phyloP scores from a whole-genome alignment of 2,888 invertebrate genomes.

The Pterobdella sp. region DNA sequence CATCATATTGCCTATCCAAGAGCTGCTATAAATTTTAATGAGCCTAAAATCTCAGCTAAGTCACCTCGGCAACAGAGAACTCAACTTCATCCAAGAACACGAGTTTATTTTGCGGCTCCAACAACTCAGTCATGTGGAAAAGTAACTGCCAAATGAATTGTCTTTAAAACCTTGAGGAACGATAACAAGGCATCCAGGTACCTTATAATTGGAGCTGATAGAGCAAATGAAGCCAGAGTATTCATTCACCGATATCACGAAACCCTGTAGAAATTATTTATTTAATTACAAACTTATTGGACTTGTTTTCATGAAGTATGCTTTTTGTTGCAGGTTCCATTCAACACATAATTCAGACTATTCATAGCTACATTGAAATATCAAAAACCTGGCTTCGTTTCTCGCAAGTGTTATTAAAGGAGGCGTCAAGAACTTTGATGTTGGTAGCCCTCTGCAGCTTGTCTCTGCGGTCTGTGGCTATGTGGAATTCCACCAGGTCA shows the following conservation, averaged over 20 bases:
- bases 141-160: too few relatives aligned
- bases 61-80: constrained; percentile 71
- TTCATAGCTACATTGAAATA: not conserved
- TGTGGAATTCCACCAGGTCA: constrained; percentile 89
- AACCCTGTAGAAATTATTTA: constrained; percentile 7
- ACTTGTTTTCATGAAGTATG: not conserved
- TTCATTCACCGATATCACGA: constrained; percentile 25
- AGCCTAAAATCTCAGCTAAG: too few relatives aligned
- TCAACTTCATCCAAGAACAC: constrained; percentile 72
- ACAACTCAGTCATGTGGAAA: constrained; percentile 94
- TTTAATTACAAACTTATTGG: not conserved
- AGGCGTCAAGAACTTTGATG: constrained; percentile 64
- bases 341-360: not conserved
- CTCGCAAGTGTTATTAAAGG: constrained; percentile 26
- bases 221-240: constrained; percentile 27
- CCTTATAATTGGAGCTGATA: constrained; percentile 20
- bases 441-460: constrained; percentile 86
- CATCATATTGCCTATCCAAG: too few relatives aligned
- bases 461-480: constrained; percentile 91
- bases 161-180: too few relatives aligned
- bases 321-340: not conserved
- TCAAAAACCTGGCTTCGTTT: constrained; percentile 18
- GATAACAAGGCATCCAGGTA: too few relatives aligned
- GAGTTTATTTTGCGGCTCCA: constrained; percentile 77
- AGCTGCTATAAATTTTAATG: too few relatives aligned